Evolutionary conservation across 2,888 invertebrate genomes (phyloP), one percentile per base, ranked within the genome.

Genomic region (Tenthredo scrophulariae): DNA sequence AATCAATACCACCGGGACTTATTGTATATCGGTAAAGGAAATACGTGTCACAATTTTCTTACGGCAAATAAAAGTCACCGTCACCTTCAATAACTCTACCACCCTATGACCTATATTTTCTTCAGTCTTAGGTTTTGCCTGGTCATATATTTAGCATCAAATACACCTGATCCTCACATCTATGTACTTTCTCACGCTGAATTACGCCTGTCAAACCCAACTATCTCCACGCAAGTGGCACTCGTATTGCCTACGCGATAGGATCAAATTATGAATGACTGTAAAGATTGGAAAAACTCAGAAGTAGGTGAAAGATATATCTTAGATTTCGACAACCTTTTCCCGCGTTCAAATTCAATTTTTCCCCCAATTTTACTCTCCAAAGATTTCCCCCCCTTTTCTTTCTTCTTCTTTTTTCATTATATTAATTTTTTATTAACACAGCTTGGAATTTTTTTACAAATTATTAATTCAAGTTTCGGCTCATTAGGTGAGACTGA

Each of bases 1-100:
- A 80, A 80, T 80, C 80, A 80, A 80, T 80, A 80, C 33, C 10
- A n/a, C 22, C n/a, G 80, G 26, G 18, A 62, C 22, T 62, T 80
- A 80, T 80, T 80, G 37, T 37, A 13, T 33, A 77, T 46, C 46
- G 46, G 18, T 54, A 13, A 50, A 50, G 54, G 9, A 77, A 50
- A 54, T 7, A 77, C 54, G 77, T 77, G 50, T 77, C 77, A 33
- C 29, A 54, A 77, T 54, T 77, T 77, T 77, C 29, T 77, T 50
- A 77, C 10, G 43, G 72, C 72, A 43, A 74, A 74, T 74, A 74
- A 74, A 74, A 74, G 43, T 74, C 72, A 43, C 13, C 72, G 40
- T 43, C 72, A 43, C 43, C 72, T 74, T 40, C 72, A 10, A 70
- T 37, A 37, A 15, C 37, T 37, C 70, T 6, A 5, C 33, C 70